Evolutionary conservation across 2,113 vertebrate genomes (phyloP), one percentile per base, ranked within the genome.

Genomic region (Pteronura brasiliensis): DNA sequence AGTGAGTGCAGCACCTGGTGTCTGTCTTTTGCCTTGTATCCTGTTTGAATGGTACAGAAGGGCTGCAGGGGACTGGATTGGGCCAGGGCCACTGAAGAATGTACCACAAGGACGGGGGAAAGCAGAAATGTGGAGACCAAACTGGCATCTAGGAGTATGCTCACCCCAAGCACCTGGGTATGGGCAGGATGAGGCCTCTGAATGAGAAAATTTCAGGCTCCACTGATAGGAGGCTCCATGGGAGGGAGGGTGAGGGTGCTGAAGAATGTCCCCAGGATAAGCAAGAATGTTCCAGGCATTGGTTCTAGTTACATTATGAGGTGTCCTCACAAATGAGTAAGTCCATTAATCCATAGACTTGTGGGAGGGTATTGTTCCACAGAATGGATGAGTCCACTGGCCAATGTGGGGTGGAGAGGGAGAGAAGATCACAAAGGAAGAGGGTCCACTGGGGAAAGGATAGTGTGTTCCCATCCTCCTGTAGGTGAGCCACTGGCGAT

Each of bases 261-360:
- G 82, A 89, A 85, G 74, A 61, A 49, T n/a, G 23, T 55, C 76
- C 92, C 79, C 90, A 82, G 85, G 90, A 49, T 10, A 55, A 74
- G 93, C 69, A 90, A 71, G 57, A 88, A 55, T 84, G 69, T 65
- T 88, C 81, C 86, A 90, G 94, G 39, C 83, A 49, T 52, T 61
- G 93, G 95, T 94, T 95, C 97, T 85, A 94, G 95, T 79, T 95
- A 82, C 81, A 69, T 85, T 69, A 49, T 7, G 94, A 88, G 77
- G 69, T 77, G 52, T 92, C 65, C 93, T 81, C 81, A 25, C 10
- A 57, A 59, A 83, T 6, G 10, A 77, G 34, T 36, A 52, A 85
- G 87, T n/a, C 93, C 95, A 87, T 39, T 39, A 72, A 6, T 80
- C 88, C 39, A 49, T 23, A 87, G 93, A 77, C 27, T 14, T 29